A percentile compares a stretch with the other conserved stretches of the same genome.
phyloP scores from a whole-genome alignment of 2,888 invertebrate genomes.

The Tineola bisselliella region DNA sequence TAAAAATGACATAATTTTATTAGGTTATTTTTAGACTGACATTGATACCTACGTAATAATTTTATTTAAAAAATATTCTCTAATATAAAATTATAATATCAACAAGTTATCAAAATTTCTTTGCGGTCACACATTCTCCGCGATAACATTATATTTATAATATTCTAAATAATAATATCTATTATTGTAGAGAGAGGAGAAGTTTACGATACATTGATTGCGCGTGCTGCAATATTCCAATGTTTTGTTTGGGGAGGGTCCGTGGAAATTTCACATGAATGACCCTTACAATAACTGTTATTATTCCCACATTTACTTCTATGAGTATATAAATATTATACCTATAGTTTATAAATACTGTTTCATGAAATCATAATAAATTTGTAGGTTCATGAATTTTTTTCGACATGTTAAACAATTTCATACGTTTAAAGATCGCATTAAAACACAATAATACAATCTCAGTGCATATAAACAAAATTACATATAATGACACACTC shows the following conservation, averaged over 20 bases:
- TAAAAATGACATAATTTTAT: no score
- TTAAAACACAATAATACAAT: not conserved
- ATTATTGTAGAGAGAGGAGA: not conserved
- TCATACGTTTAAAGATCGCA: not conserved
- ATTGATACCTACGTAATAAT: no score
- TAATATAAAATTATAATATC: no score
- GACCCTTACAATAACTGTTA: not conserved
- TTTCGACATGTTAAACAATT: no score
- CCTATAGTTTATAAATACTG: no score
- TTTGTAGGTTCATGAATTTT: no score
- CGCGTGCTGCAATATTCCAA: not conserved
- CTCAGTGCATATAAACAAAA: constrained; percentile 4
- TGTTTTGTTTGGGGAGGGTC: not conserved
- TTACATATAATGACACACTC: constrained; percentile 17
- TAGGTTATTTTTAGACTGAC: no score
- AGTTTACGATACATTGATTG: not conserved
- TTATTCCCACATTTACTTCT: not conserved
- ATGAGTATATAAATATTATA: no score
- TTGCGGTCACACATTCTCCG: no score
- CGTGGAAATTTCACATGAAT: not conserved
- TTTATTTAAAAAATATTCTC: no score
- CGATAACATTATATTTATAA: not conserved
- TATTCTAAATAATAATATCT: not conserved
- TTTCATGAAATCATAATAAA: no score
- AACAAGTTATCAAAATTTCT: no score